Percentiles rank a stretch among this genome's conserved stretches.
phyloP scores from a whole-genome alignment of 1,140 invertebrate genomes.

The Papilio aristodemus region DNA sequence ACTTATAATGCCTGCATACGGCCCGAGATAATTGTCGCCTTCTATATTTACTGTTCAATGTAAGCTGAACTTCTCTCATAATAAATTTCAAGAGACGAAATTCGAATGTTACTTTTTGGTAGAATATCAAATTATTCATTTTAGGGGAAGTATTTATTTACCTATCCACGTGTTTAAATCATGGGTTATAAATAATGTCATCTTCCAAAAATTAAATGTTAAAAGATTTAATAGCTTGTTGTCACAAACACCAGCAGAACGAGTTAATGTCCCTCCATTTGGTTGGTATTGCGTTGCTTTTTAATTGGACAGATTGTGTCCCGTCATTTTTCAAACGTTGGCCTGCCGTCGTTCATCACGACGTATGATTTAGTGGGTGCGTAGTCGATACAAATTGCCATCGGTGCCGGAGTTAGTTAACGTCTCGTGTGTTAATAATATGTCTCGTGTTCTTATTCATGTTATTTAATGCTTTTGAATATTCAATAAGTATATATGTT shows the following conservation, averaged over 20 bases:
- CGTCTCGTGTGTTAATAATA: slow-evolving; percentile 40
- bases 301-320: slow-evolving; percentile 54
- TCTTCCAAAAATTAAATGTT: slow-evolving; percentile 26
- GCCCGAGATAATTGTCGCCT: slow-evolving; percentile 43
- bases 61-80: background rate
- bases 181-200: slow-evolving; percentile 20
- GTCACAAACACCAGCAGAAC: slow-evolving; percentile 27
- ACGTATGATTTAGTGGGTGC: slow-evolving; percentile 49
- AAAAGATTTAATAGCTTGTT: slow-evolving; percentile 35
- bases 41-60: slow-evolving; percentile 38
- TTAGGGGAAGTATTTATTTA: too few relatives aligned
- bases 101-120: too few relatives aligned
- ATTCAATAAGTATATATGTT: background rate
- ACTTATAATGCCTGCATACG: slow-evolving; percentile 36
- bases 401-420: slow-evolving; percentile 41
- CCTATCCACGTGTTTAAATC: too few relatives aligned
- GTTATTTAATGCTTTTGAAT: slow-evolving; percentile 3
- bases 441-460: slow-evolving; percentile 47
- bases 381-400: slow-evolving; percentile 55
- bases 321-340: slow-evolving; percentile 49
- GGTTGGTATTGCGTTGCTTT: slow-evolving; percentile 50
- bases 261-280: slow-evolving; percentile 39
- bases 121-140: too few relatives aligned
- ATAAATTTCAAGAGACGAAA: too few relatives aligned
- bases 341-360: slow-evolving; percentile 44